Conservation (phyloP, 2,113 vertebrate species). For the Chaetura pelagica region DNA sequence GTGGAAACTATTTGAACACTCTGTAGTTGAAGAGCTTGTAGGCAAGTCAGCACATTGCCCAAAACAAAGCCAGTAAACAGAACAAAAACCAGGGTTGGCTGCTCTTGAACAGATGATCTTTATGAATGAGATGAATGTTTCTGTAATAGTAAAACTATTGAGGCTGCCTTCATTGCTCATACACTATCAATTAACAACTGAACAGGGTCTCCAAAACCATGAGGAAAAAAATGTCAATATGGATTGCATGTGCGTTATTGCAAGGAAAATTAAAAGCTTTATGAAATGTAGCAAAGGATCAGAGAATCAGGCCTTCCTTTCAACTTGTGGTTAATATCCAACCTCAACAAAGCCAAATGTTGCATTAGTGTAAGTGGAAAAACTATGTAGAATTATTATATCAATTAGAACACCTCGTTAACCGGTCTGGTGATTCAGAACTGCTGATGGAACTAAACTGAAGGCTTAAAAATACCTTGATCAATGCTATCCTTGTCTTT, state of each 20-base stretch:
- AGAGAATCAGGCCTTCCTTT: conserved; percentile 30
- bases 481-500: not conserved
- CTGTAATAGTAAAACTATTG: not conserved
- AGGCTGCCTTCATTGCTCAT: not conserved
- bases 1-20: not conserved
- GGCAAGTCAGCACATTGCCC: conserved; percentile 33
- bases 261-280: conserved; percentile 48
- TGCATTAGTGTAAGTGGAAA: conserved; percentile 36
- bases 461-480: conserved; percentile 13
- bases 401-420: conserved; percentile 43
- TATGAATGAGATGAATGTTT: conserved; percentile 11
- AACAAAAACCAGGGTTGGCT: not conserved
- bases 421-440: conserved; percentile 18
- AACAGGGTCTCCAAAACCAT: not conserved
- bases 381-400: conserved; percentile 3
- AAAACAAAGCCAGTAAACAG: conserved; percentile 18
- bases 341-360: not conserved
- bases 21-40: not conserved
- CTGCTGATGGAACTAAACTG: conserved; percentile 36
- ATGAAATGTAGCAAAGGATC: conserved; percentile 38
- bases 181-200: not conserved
- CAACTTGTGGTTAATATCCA: conserved; percentile 12
- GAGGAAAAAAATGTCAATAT: conserved; percentile 40
- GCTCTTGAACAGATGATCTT: conserved; percentile 11
- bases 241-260: conserved; percentile 26